Conservation (phyloP, 2,113 vertebrate species). For the Channa argus region DNA sequence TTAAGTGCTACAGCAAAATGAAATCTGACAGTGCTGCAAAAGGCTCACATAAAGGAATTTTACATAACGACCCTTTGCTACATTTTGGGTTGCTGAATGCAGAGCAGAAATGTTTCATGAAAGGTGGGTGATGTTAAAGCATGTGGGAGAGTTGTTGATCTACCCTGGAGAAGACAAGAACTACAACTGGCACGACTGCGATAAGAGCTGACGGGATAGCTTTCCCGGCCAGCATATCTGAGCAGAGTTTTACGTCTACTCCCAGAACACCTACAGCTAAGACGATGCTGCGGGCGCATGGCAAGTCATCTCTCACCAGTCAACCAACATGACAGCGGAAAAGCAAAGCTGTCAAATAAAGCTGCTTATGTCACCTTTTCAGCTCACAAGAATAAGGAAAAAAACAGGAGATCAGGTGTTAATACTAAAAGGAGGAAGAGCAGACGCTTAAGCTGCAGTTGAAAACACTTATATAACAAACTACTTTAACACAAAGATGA, state of each 20-base stretch:
- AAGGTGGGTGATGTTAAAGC: slow-evolving; percentile 31
- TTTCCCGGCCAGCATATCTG: slow-evolving; percentile 2
- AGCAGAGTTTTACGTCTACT: slow-evolving; percentile 33
- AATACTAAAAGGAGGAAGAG: slow-evolving; percentile 5
- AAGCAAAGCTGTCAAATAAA: slow-evolving; percentile 43
- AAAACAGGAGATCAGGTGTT: slow-evolving; percentile 3
- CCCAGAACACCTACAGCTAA: slow-evolving; percentile 37
- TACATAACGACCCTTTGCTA: slow-evolving; percentile 36
- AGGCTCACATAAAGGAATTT: slow-evolving; percentile 44
- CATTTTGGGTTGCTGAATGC: slow-evolving; percentile 12
- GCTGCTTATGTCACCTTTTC: slow-evolving; percentile 63
- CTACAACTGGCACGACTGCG: slow-evolving; percentile 31
- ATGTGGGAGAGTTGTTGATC: slow-evolving; percentile 24
- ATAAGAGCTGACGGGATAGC: slow-evolving; percentile 49
- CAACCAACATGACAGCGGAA: slow-evolving; percentile 24
- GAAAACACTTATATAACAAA: neutral
- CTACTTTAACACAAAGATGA: neutral
- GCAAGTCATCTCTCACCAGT: slow-evolving; percentile 27
- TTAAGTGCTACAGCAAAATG: slow-evolving; percentile 44
- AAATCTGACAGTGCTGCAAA: slow-evolving; percentile 50
- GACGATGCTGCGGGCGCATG: slow-evolving; percentile 7
- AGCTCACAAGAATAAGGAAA: slow-evolving; percentile 5
- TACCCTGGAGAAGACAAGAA: slow-evolving; percentile 25
- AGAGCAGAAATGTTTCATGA: slow-evolving; percentile 5
- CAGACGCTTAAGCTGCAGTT: neutral